Evolutionary conservation across 1,140 invertebrate species (phyloP), one percentile per base, ranked within the genome.

Genomic region (Plutomurus gul): DNA sequence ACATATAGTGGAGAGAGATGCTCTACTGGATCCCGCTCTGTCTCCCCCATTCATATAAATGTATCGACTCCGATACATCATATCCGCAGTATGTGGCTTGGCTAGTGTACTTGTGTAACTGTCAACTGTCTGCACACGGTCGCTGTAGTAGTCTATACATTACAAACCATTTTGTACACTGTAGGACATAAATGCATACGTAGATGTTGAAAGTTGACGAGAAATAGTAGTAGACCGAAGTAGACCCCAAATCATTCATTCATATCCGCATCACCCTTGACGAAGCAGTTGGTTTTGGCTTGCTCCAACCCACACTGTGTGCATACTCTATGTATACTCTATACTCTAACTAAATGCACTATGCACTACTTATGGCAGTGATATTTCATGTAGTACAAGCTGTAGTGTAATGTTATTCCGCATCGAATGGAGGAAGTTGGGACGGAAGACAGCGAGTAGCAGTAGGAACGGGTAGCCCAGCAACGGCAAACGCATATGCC

Each of bases 401-500:
- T 56, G 25, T 30, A 56, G 25, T 65, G n/a, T 5, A 65, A n/a
- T 33, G 25, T 13, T 33, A 16, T 13, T 16, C 56, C 6, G 30
- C n/a, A n/a, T n/a, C n/a, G 18, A 65, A 65, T 33, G 39, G 56
- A 65, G 56, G 56, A 65, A 65, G n/a, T 65, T 33, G 25, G 56
- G 30, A 33, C 56, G 56, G 56, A 65, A 65, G 56, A 65, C 25
- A n/a, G 25, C 30, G 30, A 33, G 25, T n/a, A 30, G 27, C 27
- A 30, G 30, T 65, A 65, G 36, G 25, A 36, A 30, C 56, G 56
- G 56, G 30, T 65, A 65, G 36, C 56, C 56, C 56, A 65, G 56
- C 22, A 65, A 65, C 27, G 27, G 27, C 56, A 65, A 65, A 65
- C 56, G 40, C 72, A 74, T 74, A 74, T 49, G 72, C 72, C 72